These are phyloP conservation scores for Nanorana parkeri DNA, from an alignment of 2,113 vertebrate genomes.

Conservation along the genomic window DNA sequence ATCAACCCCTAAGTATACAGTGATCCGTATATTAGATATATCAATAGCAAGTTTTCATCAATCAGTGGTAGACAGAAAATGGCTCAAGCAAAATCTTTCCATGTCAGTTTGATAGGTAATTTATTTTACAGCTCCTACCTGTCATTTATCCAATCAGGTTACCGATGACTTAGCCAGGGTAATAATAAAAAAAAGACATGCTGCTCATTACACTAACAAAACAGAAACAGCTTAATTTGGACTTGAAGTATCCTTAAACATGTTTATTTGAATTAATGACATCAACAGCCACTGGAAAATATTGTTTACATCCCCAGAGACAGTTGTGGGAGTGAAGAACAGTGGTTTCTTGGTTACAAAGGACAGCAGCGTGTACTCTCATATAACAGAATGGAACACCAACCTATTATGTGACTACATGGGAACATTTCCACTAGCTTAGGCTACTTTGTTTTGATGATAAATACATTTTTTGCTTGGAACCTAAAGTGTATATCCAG, in stretches of 20 bases:
- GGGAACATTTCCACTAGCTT: background rate
- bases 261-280: constrained; percentile 6
- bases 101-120: background rate
- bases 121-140: background rate
- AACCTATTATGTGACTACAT: background rate
- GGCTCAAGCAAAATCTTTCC: background rate
- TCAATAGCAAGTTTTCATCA: background rate
- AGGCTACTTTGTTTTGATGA: too few species aligned
- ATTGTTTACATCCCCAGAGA: constrained; percentile 4
- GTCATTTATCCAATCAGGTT: background rate
- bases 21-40: background rate
- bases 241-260: background rate
- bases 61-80: background rate
- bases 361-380: background rate
- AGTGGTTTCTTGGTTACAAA: constrained; percentile 24
- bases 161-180: background rate
- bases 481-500: too few species aligned
- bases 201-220: background rate
- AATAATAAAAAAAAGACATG: background rate
- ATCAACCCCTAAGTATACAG: too few species aligned
- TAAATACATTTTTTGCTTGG: too few species aligned
- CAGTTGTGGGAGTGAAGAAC: constrained; percentile 10
- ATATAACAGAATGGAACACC: background rate
- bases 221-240: background rate
- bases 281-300: background rate